Conservation (phyloP, 2,113 vertebrate species). For the Sorex araneus region DNA sequence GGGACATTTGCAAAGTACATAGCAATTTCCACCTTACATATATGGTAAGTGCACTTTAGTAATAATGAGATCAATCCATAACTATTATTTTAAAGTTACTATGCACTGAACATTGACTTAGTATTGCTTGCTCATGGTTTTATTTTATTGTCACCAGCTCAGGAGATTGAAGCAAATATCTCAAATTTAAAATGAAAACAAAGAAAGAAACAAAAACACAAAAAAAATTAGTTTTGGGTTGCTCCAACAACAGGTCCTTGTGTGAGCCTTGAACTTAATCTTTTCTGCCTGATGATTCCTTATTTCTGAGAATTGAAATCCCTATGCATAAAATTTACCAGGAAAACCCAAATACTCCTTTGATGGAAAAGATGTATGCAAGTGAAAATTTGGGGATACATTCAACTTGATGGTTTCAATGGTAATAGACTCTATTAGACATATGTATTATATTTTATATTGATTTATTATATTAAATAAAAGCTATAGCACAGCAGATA, state of each 20-base stretch:
- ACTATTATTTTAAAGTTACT: neutral
- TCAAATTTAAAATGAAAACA: slow-evolving; percentile 34
- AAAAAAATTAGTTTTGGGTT: neutral
- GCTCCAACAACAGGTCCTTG: neutral
- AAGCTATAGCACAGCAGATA: too few species aligned
- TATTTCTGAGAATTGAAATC: neutral
- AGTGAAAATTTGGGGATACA: neutral
- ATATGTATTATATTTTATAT: neutral
- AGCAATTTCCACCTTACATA: neutral
- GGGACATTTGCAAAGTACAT: neutral
- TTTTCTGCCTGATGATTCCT: neutral
- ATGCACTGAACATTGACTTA: neutral
- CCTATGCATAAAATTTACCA: neutral
- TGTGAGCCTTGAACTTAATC: neutral
- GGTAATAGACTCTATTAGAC: neutral
- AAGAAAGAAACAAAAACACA: too few species aligned
- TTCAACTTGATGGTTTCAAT: neutral
- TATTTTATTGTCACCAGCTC: slow-evolving; percentile 6
- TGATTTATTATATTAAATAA: too few species aligned
- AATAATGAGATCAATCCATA: neutral
- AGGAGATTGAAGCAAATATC: neutral
- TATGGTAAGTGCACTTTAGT: slow-evolving; percentile 1
- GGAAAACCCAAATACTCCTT: slow-evolving; percentile 7
- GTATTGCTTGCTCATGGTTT: neutral
- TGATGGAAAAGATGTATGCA: neutral